A percentile compares a stretch with the other conserved stretches of the same genome.
Evolutionary conservation across 2,113 vertebrate genomes (phyloP).

Genomic region (Cochlearius cochlearius): DNA sequence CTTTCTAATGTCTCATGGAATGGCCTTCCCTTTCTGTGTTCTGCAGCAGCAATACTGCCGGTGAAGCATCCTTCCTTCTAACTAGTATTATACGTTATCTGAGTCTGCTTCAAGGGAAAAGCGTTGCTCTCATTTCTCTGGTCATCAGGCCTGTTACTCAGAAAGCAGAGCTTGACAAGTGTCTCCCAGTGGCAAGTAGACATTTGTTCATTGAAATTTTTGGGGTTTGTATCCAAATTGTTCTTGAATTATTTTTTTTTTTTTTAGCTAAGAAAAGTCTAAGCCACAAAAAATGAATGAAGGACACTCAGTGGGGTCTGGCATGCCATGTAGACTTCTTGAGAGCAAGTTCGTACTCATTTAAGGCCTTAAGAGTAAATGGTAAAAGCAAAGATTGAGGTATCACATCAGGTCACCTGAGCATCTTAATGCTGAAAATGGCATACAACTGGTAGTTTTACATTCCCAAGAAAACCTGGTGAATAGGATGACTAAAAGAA

Average conservation of each 20-base stretch:
- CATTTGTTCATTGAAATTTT: neutral
- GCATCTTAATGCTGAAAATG: neutral
- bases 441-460: neutral
- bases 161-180: neutral
- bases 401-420: neutral
- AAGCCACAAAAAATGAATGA: neutral
- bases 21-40: neutral
- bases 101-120: neutral
- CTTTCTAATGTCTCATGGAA: neutral
- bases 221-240: fast-evolving
- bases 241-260: neutral
- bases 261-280: neutral
- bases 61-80: neutral
- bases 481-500: neutral
- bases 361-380: neutral
- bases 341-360: neutral
- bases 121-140: neutral
- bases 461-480: neutral
- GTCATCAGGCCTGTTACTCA: neutral
- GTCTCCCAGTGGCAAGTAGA: neutral
- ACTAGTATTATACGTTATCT: neutral
- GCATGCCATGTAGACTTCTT: neutral
- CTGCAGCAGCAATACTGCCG: neutral
- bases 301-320: neutral
- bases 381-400: neutral